Evolutionary conservation across 2,797 vertebrate species (phyloP), one percentile per base, ranked within the genome.

Genomic region (Neosilurus mollespiculum): DNA sequence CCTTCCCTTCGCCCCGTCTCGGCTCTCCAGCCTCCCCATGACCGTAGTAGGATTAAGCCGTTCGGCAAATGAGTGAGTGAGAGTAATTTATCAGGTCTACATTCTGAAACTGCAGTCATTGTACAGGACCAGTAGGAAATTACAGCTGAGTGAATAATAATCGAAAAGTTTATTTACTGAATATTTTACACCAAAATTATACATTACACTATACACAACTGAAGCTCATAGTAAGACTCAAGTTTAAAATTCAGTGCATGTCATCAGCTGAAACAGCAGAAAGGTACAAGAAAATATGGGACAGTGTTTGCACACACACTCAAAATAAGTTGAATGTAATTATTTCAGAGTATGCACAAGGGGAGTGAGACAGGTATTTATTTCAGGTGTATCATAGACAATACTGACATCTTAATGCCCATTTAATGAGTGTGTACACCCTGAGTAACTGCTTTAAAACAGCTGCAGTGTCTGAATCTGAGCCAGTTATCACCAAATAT

Each of bases 81-180:
- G n/a, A n/a, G n/a, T n/a, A n/a, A n/a, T n/a, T n/a, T n/a, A n/a
- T n/a, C n/a, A n/a, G n/a, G n/a, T n/a, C n/a, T n/a, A n/a, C 24
- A n/a, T 64, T 49, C n/a, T 62, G 53, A 51, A 70, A 70, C 2
- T 2, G 49, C 22, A 59, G 11, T 5, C 11, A 67, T 30, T 62
- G 51, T 70, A 51, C n/a, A 70, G 64, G 9, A 34, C 4, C 26
- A 70, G 15, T 43, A 53, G 22, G 22, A 62, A 24, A 16, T 15
- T 43, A 43, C 78, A 37, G 22, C 5, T 1, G 14, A 67, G 67
- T 54, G 65, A 80, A 75, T 76, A 59, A 91, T 90, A 92, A 90
- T 85, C 79, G 92, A 91, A 89, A 80, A 82, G 49, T 82, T 58
- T 82, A 89, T 89, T 90, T 88, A 80, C 81, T 69, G 64, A 56